phyloP scores from a whole-genome alignment of 1,140 invertebrate species.

The Drosophila orosa region DNA sequence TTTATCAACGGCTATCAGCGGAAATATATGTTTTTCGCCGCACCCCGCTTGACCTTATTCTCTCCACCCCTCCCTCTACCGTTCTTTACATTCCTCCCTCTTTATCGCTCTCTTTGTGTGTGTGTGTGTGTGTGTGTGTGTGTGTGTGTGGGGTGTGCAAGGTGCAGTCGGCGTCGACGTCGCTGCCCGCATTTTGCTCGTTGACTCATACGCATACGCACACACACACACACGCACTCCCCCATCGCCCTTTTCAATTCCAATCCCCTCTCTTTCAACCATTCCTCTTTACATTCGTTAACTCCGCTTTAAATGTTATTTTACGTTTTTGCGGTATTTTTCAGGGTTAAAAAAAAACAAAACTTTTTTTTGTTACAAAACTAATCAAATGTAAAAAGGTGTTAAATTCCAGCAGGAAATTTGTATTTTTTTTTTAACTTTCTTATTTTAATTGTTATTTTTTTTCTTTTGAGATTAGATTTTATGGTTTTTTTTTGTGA shows the following conservation, averaged over 20 bases:
- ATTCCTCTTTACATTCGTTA: background rate
- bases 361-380: no score
- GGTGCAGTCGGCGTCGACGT: slow-evolving; percentile 33
- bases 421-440: background rate
- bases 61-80: slow-evolving; percentile 22
- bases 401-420: no score
- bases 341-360: background rate
- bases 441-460: background rate
- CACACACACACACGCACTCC: slow-evolving; percentile 10
- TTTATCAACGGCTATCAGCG: slow-evolving; percentile 77
- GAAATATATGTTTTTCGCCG: slow-evolving; percentile 72
- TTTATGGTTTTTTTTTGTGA: background rate
- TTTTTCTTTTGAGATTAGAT: background rate
- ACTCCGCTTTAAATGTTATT: slow-evolving; percentile 1
- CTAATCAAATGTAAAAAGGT: no score
- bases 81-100: slow-evolving; percentile 10
- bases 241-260: slow-evolving; percentile 5
- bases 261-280: background rate
- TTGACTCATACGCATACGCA: slow-evolving; percentile 40
- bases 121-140: no score
- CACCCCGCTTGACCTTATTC: slow-evolving; percentile 79
- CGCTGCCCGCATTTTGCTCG: slow-evolving; percentile 41
- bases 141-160: slow-evolving; percentile 41
- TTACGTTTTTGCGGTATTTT: slow-evolving; percentile 1
- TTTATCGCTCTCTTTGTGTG: slow-evolving; percentile 24